Evolutionary conservation across 1,140 invertebrate genomes (phyloP), one percentile per base, ranked within the genome.

Genomic region (Hormaphis cornu): DNA sequence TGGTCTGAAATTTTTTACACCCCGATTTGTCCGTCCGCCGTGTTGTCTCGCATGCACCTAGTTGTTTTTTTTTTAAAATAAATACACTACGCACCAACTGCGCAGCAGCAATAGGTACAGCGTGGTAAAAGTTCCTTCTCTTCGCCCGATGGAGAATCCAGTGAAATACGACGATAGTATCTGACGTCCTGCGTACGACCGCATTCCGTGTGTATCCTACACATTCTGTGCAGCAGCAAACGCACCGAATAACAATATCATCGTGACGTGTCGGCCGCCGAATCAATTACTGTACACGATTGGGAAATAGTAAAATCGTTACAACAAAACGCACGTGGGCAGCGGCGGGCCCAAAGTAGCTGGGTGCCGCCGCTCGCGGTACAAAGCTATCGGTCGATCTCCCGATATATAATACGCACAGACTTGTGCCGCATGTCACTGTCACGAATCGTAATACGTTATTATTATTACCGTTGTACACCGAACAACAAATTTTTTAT

Each of bases 311-410:
- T 46, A 46, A n/a, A 8, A 37, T 12, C 18, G 18, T 46, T n/a
- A 14, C 14, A 37, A 35, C 22, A n/a, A 16, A 26, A 9, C 6
- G 24, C 58, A 20, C 44, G 61, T 66, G 44, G 44, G 44, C 53
- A 20, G 53, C 28, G 18, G 53, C 42, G 20, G 46, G 3, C 3
- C 6, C 42, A 44, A 18, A 20, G 58, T 24, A 12, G 40, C 56
- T n/a, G 56, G 56, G 56, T 59, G 58, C 58, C 24, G 58, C 58
- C 16, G 35, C 22, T 14, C 8, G 44, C n/a, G 35, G 35, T n/a
- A 63, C 59, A 63, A 63, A 63, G 61, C 61, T 50, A 66, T 66
- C 61, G 28, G 61, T 7, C 61, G 61, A 66, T 66, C 61, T 66
- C 26, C 5, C n/a, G 33, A 2, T 42, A 12, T 58, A 12, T 22